Base-by-base conservation (phyloP, 1,140 invertebrate genomes). In the Araneus ventricosus region DNA sequence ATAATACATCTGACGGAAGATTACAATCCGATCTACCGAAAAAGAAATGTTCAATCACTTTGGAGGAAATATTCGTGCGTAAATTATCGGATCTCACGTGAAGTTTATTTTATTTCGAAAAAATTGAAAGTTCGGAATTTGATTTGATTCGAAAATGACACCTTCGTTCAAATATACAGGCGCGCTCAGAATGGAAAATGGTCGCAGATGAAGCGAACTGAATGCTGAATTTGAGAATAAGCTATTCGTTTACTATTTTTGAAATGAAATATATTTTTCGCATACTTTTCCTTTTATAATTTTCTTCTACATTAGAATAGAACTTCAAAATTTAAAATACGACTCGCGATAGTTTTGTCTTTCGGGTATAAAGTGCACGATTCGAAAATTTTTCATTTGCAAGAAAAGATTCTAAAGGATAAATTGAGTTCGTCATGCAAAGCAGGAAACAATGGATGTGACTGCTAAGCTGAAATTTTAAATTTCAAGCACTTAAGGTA, bases 81-180 rank as follows among this genome's bases (percentile, higher is more conserved):
- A 84, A 91, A 91, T 61, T 91, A 91, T 84, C 67, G 37, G 70
- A 91, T 91, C 70, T 91, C 39, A 37, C 34, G 89, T 39, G 89
- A 22, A 79, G 70, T 91, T 91, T 91, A 84, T 91, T 91, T 91
- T 84, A 91, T 59, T 34, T 91, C 89, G 79, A 82, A 30, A 52
- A 75, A 39, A 90, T 79, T 27, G 52, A 39, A 37, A 27, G 57
- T 27, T 27, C 34, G 24, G 34, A 70, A 45, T 88, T 88, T 41
- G 39, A 75, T 63, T 88, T 88, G 87, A 75, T 45, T 88, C 87
- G 63, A 88, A 88, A 88, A 88, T 88, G 87, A 75, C 61, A 45
- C 82, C 22, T 88, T 37, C 86, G 17, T 88, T 39, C 24, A 34
- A 39, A 75, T 75, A 45, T 88, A 27, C 63, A 88, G 63, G 37